Base-by-base conservation (phyloP, 2,113 vertebrate species). In the Myotis davidii region DNA sequence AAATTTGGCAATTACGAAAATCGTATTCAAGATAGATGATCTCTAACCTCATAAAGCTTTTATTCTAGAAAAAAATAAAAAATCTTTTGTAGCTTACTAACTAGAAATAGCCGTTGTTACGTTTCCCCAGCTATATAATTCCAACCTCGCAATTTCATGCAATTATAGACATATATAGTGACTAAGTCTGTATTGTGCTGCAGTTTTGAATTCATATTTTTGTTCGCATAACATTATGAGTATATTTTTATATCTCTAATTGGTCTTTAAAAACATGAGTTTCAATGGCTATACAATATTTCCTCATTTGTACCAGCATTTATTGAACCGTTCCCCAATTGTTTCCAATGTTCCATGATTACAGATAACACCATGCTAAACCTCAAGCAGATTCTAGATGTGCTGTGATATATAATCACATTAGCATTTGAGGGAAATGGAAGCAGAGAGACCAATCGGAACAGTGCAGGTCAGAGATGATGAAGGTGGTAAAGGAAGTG, bases 201-300 rank as follows among this genome's bases (percentile, higher is more conserved):
- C 37, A 39, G 7, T 85, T 81, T 93, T 74, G n/a, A 89, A 88
- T 88, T 32, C 39, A 72, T 21, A 48, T 64, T 72, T 94, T 91
- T 39, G 34, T 59, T 27, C 50, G 79, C 1, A 27, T 82, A 25
- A 25, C 9, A 6, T 32, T 83, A 42, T 5, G 45, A 83, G 11
- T 88, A 59, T 88, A 52, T 88, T 95, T 86, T 85, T 34, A 7
- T 17, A 42, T 34, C n/a, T 95, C 42, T 72, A 93, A 74, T 45
- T 64, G 32, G 25, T 56, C 90, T 79, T 76, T 54, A 27, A 91
- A 88, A 77, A 65, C 2, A 20, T 54, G 48, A 27, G 18, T 77
- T 84, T 82, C 69, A 61, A 83, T 39, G 23, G 21, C 45, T 76
- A 1, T 76, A 52, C 70, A 94, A 83, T 85, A 50, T 79, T 67